phyloP scores from a whole-genome alignment of 2,797 vertebrate genomes.

The Cottoperca gobio region DNA sequence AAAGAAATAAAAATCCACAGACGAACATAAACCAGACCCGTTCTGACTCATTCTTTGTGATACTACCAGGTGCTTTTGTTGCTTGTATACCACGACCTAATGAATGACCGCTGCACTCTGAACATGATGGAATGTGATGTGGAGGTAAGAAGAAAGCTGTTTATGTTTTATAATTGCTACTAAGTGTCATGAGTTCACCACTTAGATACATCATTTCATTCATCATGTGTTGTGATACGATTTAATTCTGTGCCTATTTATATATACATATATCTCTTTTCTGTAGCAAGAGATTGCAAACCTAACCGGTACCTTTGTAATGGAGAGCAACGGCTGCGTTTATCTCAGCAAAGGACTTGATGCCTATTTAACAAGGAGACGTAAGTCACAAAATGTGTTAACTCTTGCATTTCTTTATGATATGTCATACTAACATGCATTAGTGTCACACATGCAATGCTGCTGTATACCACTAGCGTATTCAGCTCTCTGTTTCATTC shows the following conservation, averaged over 20 bases:
- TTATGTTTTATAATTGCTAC: neutral
- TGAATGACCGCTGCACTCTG: conserved; percentile 86
- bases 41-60: conserved; percentile 25
- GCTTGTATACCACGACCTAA: conserved; percentile 88
- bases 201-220: neutral
- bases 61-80: conserved; percentile 87
- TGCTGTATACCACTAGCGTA: neutral
- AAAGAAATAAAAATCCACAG: neutral
- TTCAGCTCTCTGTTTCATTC: conserved; percentile 3
- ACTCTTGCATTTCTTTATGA: neutral
- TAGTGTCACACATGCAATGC: neutral
- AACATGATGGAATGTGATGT: conserved; percentile 84
- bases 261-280: neutral
- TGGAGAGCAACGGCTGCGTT: conserved; percentile 86
- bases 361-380: conserved; percentile 83
- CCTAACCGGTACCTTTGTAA: conserved; percentile 87
- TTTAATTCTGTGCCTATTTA: neutral
- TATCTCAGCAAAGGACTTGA: conserved; percentile 87
- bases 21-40: neutral
- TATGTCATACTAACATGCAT: neutral
- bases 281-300: conserved; percentile 88
- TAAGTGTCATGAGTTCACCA: neutral
- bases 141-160: conserved; percentile 83
- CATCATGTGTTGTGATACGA: neutral
- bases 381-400: conserved; percentile 76